Conservation (phyloP, 2,888 invertebrate species). For the Oligia strigilis region DNA sequence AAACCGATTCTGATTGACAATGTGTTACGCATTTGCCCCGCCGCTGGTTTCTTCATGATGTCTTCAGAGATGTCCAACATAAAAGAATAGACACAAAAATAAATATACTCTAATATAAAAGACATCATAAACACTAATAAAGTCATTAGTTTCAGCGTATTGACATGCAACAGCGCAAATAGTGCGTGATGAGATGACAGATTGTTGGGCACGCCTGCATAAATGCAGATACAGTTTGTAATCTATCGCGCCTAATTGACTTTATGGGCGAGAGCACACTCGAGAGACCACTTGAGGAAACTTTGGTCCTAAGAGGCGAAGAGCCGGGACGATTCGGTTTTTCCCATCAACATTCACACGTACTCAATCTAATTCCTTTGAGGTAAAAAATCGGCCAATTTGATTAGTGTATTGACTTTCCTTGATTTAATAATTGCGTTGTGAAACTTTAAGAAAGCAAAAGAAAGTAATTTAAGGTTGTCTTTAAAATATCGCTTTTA, state of each 20-base stretch:
- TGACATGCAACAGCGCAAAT: constrained; percentile 29
- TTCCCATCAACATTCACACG: constrained; percentile 2
- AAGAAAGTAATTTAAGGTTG: not conserved
- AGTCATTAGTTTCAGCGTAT: constrained; percentile 20
- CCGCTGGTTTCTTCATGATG: not conserved
- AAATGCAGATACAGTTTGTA: constrained; percentile 40
- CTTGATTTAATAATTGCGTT: not conserved
- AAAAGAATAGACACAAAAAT: not conserved
- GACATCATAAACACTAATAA: constrained; percentile 14
- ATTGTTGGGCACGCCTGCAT: constrained; percentile 41
- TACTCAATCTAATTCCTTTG: not conserved
- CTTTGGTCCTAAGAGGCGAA: constrained; percentile 14
- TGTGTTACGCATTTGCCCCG: no score
- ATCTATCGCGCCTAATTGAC: constrained; percentile 50
- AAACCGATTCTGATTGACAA: no score
- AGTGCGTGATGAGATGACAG: constrained; percentile 54
- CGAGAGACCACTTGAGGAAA: constrained; percentile 25
- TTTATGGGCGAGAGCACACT: constrained; percentile 40
- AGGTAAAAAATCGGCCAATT: not conserved
- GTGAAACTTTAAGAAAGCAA: not conserved
- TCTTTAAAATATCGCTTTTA: no score
- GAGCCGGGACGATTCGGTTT: not conserved
- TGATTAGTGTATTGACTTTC: not conserved
- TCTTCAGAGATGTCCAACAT: not conserved
- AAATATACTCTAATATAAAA: not conserved